Evolutionary conservation across 2,797 vertebrate genomes (phyloP).

Genomic region (Amazona ochrocephala): DNA sequence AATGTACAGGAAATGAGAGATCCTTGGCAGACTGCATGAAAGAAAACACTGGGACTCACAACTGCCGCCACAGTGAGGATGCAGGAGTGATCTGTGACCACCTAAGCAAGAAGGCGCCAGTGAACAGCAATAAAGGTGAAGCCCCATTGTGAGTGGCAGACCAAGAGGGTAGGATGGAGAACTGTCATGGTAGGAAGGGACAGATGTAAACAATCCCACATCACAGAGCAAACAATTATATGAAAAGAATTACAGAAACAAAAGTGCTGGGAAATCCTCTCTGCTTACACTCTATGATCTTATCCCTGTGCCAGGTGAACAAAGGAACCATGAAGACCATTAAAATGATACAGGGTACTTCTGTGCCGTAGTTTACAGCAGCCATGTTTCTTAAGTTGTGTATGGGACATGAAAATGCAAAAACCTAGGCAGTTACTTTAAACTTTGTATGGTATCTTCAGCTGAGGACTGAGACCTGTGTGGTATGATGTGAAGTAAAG

Average conservation of each 20-base stretch:
- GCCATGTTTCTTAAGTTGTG: neutral
- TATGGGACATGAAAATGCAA: neutral
- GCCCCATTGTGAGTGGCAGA: neutral
- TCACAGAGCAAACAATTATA: neutral
- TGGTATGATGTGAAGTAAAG: neutral
- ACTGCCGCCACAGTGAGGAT: conserved; percentile 96
- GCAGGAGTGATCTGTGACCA: conserved; percentile 96
- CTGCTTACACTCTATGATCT: neutral
- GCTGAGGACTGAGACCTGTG: neutral
- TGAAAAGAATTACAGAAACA: neutral
- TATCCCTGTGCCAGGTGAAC: neutral
- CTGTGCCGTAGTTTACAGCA: neutral
- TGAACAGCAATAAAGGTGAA: conserved; percentile 75
- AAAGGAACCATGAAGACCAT: neutral
- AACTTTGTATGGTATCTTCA: neutral
- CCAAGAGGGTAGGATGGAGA: neutral
- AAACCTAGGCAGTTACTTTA: neutral
- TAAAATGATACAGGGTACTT: neutral
- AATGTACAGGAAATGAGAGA: conserved; percentile 88
- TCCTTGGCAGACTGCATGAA: conserved; percentile 91
- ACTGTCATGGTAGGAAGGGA: neutral
- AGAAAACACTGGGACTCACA: conserved; percentile 89
- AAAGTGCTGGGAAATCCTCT: neutral
- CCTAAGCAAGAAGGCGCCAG: conserved; percentile 68
- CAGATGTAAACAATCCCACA: accelerated